phyloP scores from a whole-genome alignment of 2,797 vertebrate species.

The Nyctibius grandis region DNA sequence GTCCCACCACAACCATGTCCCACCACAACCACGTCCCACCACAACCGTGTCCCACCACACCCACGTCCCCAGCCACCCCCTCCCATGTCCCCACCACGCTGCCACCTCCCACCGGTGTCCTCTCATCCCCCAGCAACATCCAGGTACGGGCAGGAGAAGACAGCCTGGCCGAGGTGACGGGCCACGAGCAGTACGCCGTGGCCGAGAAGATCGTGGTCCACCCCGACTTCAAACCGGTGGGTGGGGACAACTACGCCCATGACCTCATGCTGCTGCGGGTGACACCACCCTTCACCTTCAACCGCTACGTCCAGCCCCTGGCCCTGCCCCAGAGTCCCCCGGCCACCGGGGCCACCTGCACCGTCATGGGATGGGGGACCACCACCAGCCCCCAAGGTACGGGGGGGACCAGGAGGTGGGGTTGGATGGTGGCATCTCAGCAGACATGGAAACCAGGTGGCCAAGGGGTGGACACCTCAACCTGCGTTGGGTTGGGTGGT shows the following conservation, averaged over 20 bases:
- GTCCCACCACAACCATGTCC: too few relatives aligned
- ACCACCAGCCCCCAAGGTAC: background rate
- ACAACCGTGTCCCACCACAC: too few relatives aligned
- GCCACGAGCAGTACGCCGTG: background rate
- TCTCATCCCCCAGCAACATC: background rate
- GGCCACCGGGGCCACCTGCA: background rate
- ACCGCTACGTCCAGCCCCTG: background rate
- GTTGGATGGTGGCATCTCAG: background rate
- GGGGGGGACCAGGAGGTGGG: too few relatives aligned
- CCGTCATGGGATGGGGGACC: background rate
- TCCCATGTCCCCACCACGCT: too few relatives aligned
- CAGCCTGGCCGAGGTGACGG: accelerated
- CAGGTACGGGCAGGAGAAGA: background rate
- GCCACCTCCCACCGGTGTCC: too few relatives aligned
- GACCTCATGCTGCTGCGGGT: background rate
- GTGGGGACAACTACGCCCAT: background rate
- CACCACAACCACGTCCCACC: background rate
- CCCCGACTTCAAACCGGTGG: accelerated
- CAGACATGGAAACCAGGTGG: too few relatives aligned
- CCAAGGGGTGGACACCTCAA: accelerated
- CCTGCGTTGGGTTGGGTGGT: background rate
- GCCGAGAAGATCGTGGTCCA: background rate
- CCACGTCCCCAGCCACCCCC: background rate
- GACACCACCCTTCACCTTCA: background rate
- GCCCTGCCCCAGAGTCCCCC: accelerated